Conservation (phyloP, 1,140 invertebrate genomes). For the Temnothorax nylanderi region DNA sequence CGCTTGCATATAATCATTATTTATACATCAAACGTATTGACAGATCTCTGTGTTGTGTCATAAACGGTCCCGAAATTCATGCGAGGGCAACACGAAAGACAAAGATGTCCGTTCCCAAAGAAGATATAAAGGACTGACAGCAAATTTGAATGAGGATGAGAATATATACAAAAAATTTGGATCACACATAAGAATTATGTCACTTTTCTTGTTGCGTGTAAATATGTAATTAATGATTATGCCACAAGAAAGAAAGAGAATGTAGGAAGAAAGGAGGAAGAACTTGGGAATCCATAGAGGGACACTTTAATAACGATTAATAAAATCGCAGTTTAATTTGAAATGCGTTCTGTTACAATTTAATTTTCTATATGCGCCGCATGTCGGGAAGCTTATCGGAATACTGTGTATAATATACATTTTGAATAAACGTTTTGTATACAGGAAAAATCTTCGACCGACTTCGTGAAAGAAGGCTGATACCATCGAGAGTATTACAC, state of each 20-base stretch:
- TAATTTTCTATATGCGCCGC: constrained; percentile 21
- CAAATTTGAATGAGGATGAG: constrained; percentile 12
- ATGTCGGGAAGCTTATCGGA: constrained; percentile 5
- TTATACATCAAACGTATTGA: constrained; percentile 42
- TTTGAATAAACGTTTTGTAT: not conserved
- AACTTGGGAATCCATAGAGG: not conserved
- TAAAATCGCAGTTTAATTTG: not conserved
- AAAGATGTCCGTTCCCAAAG: not conserved
- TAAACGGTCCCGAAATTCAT: constrained; percentile 7
- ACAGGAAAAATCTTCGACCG: not conserved
- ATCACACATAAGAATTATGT: constrained; percentile 2
- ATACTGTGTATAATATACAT: not conserved
- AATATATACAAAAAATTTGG: not conserved
- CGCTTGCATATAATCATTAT: constrained; percentile 30
- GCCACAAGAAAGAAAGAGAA: not conserved
- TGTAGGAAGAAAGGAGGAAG: not conserved
- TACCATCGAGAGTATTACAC: not conserved
- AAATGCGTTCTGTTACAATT: constrained; percentile 17
- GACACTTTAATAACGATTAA: not conserved
- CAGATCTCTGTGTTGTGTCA: constrained; percentile 38
- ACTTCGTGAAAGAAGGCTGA: not conserved
- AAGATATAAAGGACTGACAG: constrained; percentile 18
- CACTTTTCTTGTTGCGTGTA: not conserved
- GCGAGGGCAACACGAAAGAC: not conserved
- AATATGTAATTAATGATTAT: not conserved